A percentile compares a stretch with the other conserved stretches of the same genome.
These are phyloP conservation scores for Miichthys miiuy DNA, from an alignment of 2,797 vertebrate species.

Conservation along the genomic window DNA sequence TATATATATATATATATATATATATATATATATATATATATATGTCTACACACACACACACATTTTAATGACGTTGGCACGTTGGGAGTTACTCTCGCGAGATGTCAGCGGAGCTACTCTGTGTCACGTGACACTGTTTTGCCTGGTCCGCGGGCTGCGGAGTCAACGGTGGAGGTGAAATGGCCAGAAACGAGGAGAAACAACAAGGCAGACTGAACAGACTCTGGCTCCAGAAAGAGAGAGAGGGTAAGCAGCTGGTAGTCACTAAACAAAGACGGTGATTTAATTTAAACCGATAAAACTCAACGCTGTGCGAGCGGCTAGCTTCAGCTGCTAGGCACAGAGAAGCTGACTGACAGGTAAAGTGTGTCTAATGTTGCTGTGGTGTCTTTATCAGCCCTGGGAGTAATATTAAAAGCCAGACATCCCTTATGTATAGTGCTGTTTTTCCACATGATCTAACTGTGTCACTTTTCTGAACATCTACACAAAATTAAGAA, in stretches of 20 bases:
- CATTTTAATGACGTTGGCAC: neutral
- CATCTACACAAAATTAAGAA: no score
- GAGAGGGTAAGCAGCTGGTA: slow-evolving; percentile 70
- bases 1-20: no score
- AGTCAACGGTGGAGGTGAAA: slow-evolving; percentile 24
- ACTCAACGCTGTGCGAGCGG: neutral
- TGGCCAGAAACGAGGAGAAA: slow-evolving; percentile 89
- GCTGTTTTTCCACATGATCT: no score
- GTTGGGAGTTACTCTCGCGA: slow-evolving; percentile 2
- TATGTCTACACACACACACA: no score
- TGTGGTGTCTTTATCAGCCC: neutral
- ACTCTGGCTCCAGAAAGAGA: slow-evolving; percentile 87
- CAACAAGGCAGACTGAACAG: slow-evolving; percentile 86
- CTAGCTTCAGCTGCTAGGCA: slow-evolving; percentile 33
- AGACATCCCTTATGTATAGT: neutral
- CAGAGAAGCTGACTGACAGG: neutral
- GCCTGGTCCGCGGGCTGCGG: rapidly evolving
- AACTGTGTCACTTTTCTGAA: no score
- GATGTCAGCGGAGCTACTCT: rapidly evolving
- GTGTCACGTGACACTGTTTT: slow-evolving; percentile 73
- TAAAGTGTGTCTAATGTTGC: neutral
- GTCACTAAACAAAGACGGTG: rapidly evolving
- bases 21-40: no score
- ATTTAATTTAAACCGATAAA: neutral
- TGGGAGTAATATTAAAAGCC: neutral